Conservation (phyloP, 2,888 invertebrate genomes). For the Pheosia gnoma region DNA sequence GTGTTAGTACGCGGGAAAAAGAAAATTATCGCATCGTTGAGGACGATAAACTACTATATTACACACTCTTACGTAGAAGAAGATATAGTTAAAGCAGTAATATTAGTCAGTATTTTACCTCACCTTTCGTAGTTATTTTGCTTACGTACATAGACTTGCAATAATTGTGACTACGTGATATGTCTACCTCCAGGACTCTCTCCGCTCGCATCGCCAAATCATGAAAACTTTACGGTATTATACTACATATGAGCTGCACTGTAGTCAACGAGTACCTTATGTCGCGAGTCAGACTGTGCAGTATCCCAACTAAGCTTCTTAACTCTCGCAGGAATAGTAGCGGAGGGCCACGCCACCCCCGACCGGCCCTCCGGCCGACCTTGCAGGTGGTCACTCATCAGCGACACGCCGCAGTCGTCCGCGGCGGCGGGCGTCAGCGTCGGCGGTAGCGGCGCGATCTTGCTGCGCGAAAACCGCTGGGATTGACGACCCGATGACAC, state of each 20-base stretch:
- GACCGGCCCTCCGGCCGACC: slow-evolving; percentile 61
- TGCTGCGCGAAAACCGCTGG: slow-evolving; percentile 53
- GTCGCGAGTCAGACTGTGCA: slow-evolving; percentile 30
- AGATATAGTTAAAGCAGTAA: too few species aligned
- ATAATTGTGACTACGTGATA: too few species aligned
- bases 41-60: too few species aligned
- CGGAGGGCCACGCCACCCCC: slow-evolving; percentile 86
- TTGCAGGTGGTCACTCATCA: slow-evolving; percentile 72
- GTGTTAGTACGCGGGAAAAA: slow-evolving; percentile 16
- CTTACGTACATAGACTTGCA: too few species aligned
- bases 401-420: slow-evolving; percentile 50
- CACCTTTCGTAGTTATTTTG: too few species aligned
- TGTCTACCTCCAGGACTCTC: too few species aligned
- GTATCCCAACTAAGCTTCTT: slow-evolving; percentile 88
- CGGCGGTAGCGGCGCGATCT: slow-evolving; percentile 62
- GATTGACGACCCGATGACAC: slow-evolving; percentile 45
- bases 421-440: slow-evolving; percentile 49
- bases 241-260: too few species aligned
- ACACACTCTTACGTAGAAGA: too few species aligned
- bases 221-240: too few species aligned
- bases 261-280: not conserved
- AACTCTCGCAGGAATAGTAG: slow-evolving; percentile 87
- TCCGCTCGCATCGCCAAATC: too few species aligned
- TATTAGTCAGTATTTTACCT: too few species aligned
- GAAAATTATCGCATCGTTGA: slow-evolving; percentile 1